Evolutionary conservation across 2,797 vertebrate genomes (phyloP).

Genomic region (Heliangelus exortis): DNA sequence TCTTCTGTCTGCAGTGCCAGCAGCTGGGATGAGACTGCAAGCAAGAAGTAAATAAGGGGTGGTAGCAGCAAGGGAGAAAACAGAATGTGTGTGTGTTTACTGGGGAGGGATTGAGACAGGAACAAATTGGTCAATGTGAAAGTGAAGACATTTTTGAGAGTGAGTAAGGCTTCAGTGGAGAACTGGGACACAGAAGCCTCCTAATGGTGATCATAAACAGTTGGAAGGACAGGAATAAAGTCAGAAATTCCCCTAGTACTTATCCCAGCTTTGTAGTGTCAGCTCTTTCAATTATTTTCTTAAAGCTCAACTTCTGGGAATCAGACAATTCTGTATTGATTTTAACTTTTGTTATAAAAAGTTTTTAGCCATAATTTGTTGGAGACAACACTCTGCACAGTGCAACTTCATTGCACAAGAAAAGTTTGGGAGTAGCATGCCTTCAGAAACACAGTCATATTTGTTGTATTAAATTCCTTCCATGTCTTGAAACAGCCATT

Average conservation of each 20-base stretch:
- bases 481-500: neutral
- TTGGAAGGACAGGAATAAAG: neutral
- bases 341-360: constrained; percentile 20
- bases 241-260: neutral
- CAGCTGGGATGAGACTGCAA: neutral
- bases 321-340: constrained; percentile 7
- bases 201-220: neutral
- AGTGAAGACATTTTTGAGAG: neutral
- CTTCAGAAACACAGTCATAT: neutral
- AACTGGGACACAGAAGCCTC: neutral
- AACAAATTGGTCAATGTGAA: neutral
- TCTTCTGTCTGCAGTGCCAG: neutral
- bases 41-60: neutral
- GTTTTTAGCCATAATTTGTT: neutral
- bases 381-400: neutral
- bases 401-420: neutral
- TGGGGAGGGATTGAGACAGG: neutral
- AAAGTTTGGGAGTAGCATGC: neutral
- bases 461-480: neutral
- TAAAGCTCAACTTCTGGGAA: constrained; percentile 2
- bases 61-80: neutral
- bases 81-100: neutral
- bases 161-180: neutral
- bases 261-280: neutral
- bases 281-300: constrained; percentile 2